Percentiles rank a stretch among this genome's conserved stretches.
phyloP scores from a whole-genome alignment of 2,113 vertebrate species.

The Oryzias celebensis region DNA sequence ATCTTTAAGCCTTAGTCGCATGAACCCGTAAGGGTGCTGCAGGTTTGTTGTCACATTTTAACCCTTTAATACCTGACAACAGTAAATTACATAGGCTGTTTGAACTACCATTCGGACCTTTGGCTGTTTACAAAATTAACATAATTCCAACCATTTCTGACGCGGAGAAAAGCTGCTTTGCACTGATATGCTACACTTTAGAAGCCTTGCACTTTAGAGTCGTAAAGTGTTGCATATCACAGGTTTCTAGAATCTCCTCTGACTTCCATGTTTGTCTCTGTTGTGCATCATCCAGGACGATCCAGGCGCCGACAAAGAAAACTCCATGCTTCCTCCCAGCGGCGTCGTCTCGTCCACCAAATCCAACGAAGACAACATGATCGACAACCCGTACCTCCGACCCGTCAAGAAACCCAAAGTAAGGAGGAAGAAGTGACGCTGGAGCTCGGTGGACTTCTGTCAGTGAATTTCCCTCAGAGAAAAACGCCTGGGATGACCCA shows the following conservation, averaged over 20 bases:
- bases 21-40: no score
- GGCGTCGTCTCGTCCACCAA: constrained; percentile 80
- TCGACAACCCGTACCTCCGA: constrained; percentile 96
- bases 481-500: neutral
- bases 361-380: constrained; percentile 86
- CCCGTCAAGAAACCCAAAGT: constrained; percentile 98
- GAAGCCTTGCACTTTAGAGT: no score
- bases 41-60: no score
- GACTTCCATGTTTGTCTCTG: neutral
- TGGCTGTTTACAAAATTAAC: no score
- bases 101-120: no score
- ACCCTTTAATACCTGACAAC: no score
- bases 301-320: constrained; percentile 89
- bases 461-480: constrained; percentile 3
- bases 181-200: no score
- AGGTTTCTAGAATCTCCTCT: neutral
- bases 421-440: constrained; percentile 92
- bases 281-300: constrained; percentile 81
- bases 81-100: no score
- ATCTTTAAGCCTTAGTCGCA: no score
- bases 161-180: no score
- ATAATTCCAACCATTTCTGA: no score
- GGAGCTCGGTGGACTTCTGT: neutral
- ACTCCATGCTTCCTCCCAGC: constrained; percentile 87
- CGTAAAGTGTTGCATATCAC: no score